These are phyloP conservation scores for Phalacrocorax pelagicus DNA, from an alignment of 2,113 vertebrate genomes.

Conservation along the genomic window DNA sequence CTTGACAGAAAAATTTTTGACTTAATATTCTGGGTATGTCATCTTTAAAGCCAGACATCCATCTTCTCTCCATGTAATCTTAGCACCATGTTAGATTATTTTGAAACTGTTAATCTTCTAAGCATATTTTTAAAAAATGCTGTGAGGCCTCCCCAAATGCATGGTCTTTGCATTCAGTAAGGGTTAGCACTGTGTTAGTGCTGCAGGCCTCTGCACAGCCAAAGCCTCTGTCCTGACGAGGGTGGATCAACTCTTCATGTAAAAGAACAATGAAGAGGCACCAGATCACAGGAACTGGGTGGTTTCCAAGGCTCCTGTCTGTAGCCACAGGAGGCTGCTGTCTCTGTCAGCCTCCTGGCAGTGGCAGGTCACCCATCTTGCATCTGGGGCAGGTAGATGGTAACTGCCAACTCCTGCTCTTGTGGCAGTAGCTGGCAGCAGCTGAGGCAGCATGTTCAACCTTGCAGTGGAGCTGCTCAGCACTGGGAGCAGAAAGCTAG, in stretches of 20 bases:
- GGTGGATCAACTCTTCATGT: background rate
- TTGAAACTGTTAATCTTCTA: background rate
- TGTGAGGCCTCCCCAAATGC: background rate
- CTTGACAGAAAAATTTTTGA: background rate
- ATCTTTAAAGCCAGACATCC: background rate
- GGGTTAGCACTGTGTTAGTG: background rate
- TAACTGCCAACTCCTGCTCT: background rate
- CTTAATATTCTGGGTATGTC: background rate
- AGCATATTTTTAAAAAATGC: background rate
- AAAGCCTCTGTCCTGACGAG: fast-evolving
- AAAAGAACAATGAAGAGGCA: background rate
- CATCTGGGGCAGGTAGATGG: background rate
- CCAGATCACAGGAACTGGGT: background rate
- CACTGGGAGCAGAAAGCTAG: background rate
- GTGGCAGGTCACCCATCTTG: background rate
- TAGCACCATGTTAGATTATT: background rate
- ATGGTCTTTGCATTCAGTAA: background rate
- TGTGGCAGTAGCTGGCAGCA: background rate
- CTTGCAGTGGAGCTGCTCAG: background rate
- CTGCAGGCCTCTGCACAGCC: background rate
- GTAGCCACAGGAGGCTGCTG: background rate
- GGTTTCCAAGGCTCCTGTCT: background rate
- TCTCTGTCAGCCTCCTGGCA: background rate
- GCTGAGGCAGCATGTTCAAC: background rate
- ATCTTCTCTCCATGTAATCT: background rate